Evolutionary conservation across 2,888 invertebrate species (phyloP).

Genomic region (Hyalella azteca): DNA sequence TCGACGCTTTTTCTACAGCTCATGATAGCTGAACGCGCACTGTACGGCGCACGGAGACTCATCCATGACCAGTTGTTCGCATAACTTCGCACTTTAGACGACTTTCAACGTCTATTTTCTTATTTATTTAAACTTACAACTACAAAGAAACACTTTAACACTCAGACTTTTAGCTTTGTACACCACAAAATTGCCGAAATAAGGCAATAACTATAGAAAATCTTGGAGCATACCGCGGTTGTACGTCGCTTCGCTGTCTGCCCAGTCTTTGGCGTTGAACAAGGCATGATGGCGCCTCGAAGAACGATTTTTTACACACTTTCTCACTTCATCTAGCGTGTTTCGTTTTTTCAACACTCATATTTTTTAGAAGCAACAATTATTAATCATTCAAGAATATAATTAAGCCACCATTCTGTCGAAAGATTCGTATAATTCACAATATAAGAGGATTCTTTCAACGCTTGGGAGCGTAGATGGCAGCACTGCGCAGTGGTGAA

Average conservation of each 20-base stretch:
- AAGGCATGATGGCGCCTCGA: constrained; percentile 37
- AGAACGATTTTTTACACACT: constrained; percentile 12
- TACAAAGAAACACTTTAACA: constrained; percentile 9
- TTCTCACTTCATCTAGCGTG: too few species aligned
- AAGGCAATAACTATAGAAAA: constrained; percentile 7
- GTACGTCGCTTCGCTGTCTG: constrained; percentile 35
- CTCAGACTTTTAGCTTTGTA: not conserved
- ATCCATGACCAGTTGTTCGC: constrained; percentile 38
- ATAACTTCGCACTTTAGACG: constrained; percentile 5
- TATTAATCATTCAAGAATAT: not conserved
- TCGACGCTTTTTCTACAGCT: constrained; percentile 14
- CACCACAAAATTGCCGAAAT: not conserved
- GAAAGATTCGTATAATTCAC: constrained; percentile 32
- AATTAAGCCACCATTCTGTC: constrained; percentile 25
- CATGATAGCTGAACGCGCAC: constrained; percentile 34
- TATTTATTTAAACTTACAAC: not conserved
- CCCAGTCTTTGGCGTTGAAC: constrained; percentile 35
- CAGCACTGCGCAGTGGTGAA: constrained; percentile 51
- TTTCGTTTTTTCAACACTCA: not conserved
- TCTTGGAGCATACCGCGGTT: constrained; percentile 31
- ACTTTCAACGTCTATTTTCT: not conserved
- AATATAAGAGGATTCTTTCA: constrained; percentile 34
- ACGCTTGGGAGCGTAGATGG: constrained; percentile 48
- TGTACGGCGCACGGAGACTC: constrained; percentile 27
- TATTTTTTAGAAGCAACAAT: not conserved